A percentile compares a stretch with the other conserved stretches of the same genome.
phyloP scores from a whole-genome alignment of 2,888 invertebrate genomes.

The Zygogramma bicolorata region DNA sequence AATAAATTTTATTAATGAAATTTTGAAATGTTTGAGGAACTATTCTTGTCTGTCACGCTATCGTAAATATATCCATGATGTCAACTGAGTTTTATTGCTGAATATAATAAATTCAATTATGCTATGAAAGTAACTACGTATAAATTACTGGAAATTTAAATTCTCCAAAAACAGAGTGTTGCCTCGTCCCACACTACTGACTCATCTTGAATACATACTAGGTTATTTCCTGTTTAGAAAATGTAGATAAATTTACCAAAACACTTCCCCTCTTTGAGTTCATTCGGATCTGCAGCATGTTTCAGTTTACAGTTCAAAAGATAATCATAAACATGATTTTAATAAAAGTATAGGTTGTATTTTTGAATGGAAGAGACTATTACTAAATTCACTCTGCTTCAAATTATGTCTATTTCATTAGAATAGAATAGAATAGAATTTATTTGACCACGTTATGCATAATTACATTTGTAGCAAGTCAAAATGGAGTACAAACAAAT shows the following conservation, averaged over 20 bases:
- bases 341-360: too few species aligned
- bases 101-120: not conserved
- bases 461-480: too few species aligned
- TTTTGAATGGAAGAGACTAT: too few species aligned
- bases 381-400: too few species aligned
- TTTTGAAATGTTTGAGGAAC: not conserved
- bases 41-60: not conserved
- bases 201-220: slow-evolving; percentile 12
- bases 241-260: slow-evolving; percentile 8
- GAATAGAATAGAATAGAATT: too few species aligned
- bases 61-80: slow-evolving; percentile 4
- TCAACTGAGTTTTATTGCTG: not conserved
- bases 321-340: not conserved
- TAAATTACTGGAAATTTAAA: slow-evolving; percentile 16
- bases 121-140: not conserved
- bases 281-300: not conserved
- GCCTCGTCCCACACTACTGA: slow-evolving; percentile 19
- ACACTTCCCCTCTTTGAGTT: not conserved
- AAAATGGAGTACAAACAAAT: too few species aligned
- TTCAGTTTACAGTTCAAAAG: not conserved
- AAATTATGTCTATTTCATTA: too few species aligned
- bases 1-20: not conserved
- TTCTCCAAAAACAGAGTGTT: slow-evolving; percentile 9
- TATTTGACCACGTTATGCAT: too few species aligned
- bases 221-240: slow-evolving; percentile 9